phyloP scores from a whole-genome alignment of 2,888 invertebrate species.

The Thera obeliscata region DNA sequence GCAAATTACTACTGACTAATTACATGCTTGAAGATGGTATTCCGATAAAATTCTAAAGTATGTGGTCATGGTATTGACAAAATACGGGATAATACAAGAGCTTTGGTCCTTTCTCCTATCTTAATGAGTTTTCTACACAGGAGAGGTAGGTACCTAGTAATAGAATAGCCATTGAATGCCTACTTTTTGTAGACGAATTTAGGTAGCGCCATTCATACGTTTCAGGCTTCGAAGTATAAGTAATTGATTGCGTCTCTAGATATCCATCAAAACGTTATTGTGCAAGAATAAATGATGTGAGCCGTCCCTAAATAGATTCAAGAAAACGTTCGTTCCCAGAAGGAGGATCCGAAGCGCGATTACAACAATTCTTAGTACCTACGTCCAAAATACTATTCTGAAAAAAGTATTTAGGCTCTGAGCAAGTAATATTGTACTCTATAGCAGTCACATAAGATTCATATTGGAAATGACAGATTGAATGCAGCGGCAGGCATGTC shows the following conservation, averaged over 20 bases:
- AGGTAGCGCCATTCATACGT: too few relatives aligned
- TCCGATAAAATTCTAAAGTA: too few relatives aligned
- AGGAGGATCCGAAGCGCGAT: constrained; percentile 21
- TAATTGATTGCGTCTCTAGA: too few relatives aligned
- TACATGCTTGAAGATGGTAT: not conserved
- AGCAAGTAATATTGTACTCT: constrained; percentile 12
- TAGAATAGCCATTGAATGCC: too few relatives aligned
- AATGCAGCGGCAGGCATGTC: constrained; percentile 8
- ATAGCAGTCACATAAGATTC: not conserved
- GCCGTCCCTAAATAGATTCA: constrained; percentile 2
- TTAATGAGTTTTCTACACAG: too few relatives aligned
- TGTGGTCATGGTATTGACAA: too few relatives aligned
- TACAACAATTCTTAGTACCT: constrained; percentile 24
- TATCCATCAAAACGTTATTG: not conserved
- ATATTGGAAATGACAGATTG: constrained; percentile 2
- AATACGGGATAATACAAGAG: too few relatives aligned
- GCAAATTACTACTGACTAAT: constrained; percentile 3
- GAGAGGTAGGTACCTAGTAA: too few relatives aligned
- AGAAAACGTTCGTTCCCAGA: constrained; percentile 23
- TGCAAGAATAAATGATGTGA: not conserved
- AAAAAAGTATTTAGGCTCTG: constrained; percentile 19
- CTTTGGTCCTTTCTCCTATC: too few relatives aligned
- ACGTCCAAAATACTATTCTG: constrained; percentile 27
- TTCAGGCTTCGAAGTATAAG: too few relatives aligned
- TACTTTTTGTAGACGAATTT: too few relatives aligned